phyloP scores from a whole-genome alignment of 1,140 invertebrate species.

The Phenacoccus solenopsis region DNA sequence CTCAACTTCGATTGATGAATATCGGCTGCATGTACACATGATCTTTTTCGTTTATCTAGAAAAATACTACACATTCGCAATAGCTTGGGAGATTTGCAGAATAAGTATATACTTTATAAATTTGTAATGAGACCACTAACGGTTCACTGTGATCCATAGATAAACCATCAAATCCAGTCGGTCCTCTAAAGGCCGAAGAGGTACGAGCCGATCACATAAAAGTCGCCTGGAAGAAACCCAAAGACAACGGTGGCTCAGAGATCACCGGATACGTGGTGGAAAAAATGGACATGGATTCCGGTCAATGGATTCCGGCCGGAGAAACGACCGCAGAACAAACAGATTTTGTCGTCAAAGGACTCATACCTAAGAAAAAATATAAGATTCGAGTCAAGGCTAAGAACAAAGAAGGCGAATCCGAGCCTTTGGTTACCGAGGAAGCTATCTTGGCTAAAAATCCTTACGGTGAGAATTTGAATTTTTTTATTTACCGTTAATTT shows the following conservation, averaged over 20 bases:
- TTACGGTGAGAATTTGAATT: conserved; percentile 53
- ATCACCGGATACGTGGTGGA: conserved; percentile 93
- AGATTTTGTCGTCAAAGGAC: conserved; percentile 75
- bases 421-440: conserved; percentile 82
- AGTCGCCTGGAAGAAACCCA: conserved; percentile 88
- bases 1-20: too few species aligned
- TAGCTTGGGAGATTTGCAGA: too few species aligned
- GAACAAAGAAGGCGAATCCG: conserved; percentile 96
- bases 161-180: conserved; percentile 70
- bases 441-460: conserved; percentile 88
- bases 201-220: conserved; percentile 81
- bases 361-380: conserved; percentile 95
- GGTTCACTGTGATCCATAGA: too few species aligned
- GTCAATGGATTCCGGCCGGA: conserved; percentile 80
- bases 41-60: too few species aligned
- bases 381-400: conserved; percentile 96
- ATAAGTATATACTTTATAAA: too few species aligned
- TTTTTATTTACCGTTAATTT: background rate
- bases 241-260: conserved; percentile 84
- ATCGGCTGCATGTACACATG: too few species aligned
- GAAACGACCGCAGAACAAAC: conserved; percentile 72
- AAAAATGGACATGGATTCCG: conserved; percentile 89
- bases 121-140: too few species aligned
- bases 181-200: conserved; percentile 75
- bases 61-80: too few species aligned